Evolutionary conservation across 30 jellyfish, hydroid and myxozoan genomes (phyloP).

Genomic region (Cassiopea andromeda): DNA sequence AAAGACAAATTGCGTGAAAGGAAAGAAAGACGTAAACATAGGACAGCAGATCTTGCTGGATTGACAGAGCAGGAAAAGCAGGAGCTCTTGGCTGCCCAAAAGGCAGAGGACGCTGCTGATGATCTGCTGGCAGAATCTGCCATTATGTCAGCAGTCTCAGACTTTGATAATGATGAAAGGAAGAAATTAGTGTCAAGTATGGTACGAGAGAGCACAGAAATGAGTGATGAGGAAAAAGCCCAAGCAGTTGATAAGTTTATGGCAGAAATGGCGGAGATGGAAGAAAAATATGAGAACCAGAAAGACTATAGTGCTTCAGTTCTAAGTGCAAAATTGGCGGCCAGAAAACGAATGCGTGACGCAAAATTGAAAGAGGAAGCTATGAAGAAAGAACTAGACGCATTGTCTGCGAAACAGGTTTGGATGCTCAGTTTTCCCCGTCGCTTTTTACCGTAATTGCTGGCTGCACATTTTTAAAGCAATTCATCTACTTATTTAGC

Average conservation of each 20-base stretch:
- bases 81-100: slow-evolving; percentile 61
- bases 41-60: slow-evolving; percentile 63
- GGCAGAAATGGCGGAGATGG: slow-evolving; percentile 64
- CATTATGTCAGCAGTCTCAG: slow-evolving; percentile 66
- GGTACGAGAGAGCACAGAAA: slow-evolving; percentile 45
- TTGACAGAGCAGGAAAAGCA: slow-evolving; percentile 71
- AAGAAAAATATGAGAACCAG: slow-evolving; percentile 59
- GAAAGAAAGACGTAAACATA: slow-evolving; percentile 68
- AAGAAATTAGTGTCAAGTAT: slow-evolving; percentile 16
- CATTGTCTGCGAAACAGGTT: slow-evolving; percentile 67
- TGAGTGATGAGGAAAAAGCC: slow-evolving; percentile 79
- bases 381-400: slow-evolving; percentile 72
- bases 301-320: slow-evolving; percentile 83
- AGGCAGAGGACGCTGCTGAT: slow-evolving; percentile 83
- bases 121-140: slow-evolving; percentile 44
- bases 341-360: slow-evolving; percentile 77
- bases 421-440: background rate
- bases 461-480: too few species aligned
- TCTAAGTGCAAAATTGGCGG: slow-evolving; percentile 86
- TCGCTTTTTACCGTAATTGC: too few species aligned
- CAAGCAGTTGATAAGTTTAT: slow-evolving; percentile 60
- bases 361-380: slow-evolving; percentile 86
- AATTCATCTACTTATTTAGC: too few species aligned
- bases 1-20: slow-evolving; percentile 70
- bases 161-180: slow-evolving; percentile 38